Base-by-base conservation (phyloP, 2,888 invertebrate species). In the Galerucella calmariensis region DNA sequence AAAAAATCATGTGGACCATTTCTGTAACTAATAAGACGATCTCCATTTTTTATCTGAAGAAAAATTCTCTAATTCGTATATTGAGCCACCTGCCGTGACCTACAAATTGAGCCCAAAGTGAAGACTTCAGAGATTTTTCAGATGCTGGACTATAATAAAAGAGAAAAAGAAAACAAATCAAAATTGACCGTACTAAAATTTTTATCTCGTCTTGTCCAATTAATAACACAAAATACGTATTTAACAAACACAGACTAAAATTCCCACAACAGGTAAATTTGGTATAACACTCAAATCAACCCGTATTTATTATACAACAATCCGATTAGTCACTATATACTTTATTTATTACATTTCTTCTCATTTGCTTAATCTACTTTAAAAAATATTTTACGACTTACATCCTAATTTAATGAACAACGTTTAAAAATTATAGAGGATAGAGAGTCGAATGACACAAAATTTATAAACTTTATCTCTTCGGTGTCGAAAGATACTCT, bases 361-460 rank as follows among this genome's bases (percentile, higher is more conserved):
- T 75, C 72, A 75, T 73, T 77, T 70, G 65, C 68, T 73, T 75
- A 77, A 77, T 75, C 73, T 75, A 77, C 77, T 75, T 75, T 72
- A 73, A 66, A 73, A 58, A 35, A 69, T 48, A 71, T 76, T 76
- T 65, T 65, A 65, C 46, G 63, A 58, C 20, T 56, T 51, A 63
- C 65, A 71, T 75, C 71, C 68, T 63, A 71, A 71, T 65, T 71
- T 75, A 67, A 44, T 53, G 41, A 62, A 61, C 41, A 41, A 27
- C 53, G 20, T 72, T 66, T 72, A 14, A 53, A 61, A 62, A 41
- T 67, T 14, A 11, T 56, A 10, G 56, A 56, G 24, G 12, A 48
- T 48, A 48, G 14, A 41, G 35, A 8, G 2, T 9, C 61, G 20
- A 48, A 68, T 69, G 27, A 53, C 62, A 27, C 65, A 46, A 48